Conservation (phyloP, 2,797 vertebrate genomes). For the Amphiprion clarkii region DNA sequence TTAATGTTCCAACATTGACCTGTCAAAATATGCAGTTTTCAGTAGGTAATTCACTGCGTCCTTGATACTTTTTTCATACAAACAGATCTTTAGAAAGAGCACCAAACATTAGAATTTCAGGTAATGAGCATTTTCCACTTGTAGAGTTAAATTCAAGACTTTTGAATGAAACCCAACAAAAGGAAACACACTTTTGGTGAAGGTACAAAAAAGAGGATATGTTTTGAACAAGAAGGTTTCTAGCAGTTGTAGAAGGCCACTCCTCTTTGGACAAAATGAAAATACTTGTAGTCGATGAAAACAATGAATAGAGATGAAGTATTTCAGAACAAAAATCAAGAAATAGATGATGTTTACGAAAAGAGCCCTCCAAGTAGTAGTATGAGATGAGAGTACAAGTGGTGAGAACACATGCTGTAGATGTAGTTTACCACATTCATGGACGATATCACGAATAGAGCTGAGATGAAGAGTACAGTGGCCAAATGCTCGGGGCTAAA, state of each 20-base stretch:
- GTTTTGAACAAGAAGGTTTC: background rate
- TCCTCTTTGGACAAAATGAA: background rate
- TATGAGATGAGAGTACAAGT: slow-evolving; percentile 3
- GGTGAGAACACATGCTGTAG: slow-evolving; percentile 19
- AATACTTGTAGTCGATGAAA: background rate
- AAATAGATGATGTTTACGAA: slow-evolving; percentile 4
- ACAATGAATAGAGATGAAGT: background rate
- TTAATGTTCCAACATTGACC: slow-evolving; percentile 10
- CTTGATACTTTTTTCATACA: slow-evolving; percentile 22
- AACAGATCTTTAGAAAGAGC: slow-evolving; percentile 18
- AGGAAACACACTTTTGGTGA: background rate
- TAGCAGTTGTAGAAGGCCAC: slow-evolving; percentile 3
- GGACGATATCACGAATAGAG: slow-evolving; percentile 46
- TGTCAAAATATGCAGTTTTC: slow-evolving; percentile 17
- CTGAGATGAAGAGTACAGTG: slow-evolving; percentile 51
- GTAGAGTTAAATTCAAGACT: slow-evolving; percentile 11
- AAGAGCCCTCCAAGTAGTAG: background rate
- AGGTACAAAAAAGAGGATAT: background rate
- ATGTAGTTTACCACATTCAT: slow-evolving; percentile 47
- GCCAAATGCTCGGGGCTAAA: slow-evolving; percentile 71
- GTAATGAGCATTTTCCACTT: slow-evolving; percentile 13
- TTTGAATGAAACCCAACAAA: slow-evolving; percentile 26
- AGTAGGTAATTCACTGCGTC: slow-evolving; percentile 13
- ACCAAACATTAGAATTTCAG: slow-evolving; percentile 10
- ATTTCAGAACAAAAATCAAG: background rate